Base-by-base conservation (phyloP, 2,797 vertebrate species). In the Cyprinella venusta region DNA sequence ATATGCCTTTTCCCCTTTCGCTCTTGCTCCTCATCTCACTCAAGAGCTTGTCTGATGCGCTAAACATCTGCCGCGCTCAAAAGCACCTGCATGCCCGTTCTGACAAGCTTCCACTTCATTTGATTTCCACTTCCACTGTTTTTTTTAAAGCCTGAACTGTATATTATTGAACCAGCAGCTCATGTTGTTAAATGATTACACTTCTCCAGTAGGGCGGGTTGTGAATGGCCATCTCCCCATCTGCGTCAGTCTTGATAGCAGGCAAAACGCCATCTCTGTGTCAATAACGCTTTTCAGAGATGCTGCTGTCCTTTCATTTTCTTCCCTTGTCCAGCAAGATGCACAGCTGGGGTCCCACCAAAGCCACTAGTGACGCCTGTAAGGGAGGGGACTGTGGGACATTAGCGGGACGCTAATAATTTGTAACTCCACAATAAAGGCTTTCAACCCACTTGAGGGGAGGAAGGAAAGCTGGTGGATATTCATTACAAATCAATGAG, bases 401-500 rank as follows among this genome's bases (percentile, higher is more conserved):
- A 40, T 84, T 80, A 61, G 48, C 33, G 52, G 48, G n/a, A 30
- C 6, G 15, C 54, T 70, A 30, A 84, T 80, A 77, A 69, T 42
- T 16, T 26, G 52, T 77, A 84, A 80, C 67, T 88, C 65, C 52
- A 77, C 64, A 84, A 84, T 82, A 63, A 82, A 63, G 71, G 87
- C 82, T 84, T 84, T 82, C 70, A 68, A 33, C 36, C 48, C 38
- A 61, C 76, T 84, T 76, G 64, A 90, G 83, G 86, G 64, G 80
- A 64, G 78, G 56, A 78, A 26, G n/a, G 54, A 76, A 70, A 82
- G 63, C 50, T 81, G 81, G 68, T 70, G 81, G 67, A 81, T 85
- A 85, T 90, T 91, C 84, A 89, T 87, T 84, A 68, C 84, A 90
- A 90, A 93, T 92, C 91, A 88, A 86, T 89, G 87, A 75, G 77